These are phyloP conservation scores for Stegana nigrithorax DNA, from an alignment of 2,888 invertebrate species.

Conservation along the genomic window DNA sequence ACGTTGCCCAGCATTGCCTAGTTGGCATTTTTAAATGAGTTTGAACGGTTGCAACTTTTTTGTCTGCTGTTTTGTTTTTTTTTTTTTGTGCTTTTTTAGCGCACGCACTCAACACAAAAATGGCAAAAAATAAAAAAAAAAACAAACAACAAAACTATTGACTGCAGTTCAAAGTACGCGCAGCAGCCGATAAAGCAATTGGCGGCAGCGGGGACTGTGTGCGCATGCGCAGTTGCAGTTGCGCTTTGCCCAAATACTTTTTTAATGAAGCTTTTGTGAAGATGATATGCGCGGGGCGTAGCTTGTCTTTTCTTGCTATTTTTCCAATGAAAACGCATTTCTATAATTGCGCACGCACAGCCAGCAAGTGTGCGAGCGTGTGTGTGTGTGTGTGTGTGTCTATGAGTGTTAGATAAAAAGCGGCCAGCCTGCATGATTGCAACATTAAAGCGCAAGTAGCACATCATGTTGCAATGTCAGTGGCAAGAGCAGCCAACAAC, in stretches of 20 bases:
- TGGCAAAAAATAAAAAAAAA: neutral
- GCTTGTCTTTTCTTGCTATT: neutral
- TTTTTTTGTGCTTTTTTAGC: neutral
- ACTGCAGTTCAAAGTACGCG: too few relatives aligned
- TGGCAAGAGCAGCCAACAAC: conserved; percentile 32
- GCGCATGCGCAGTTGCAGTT: neutral
- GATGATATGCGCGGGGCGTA: conserved; percentile 29
- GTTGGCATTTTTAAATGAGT: conserved; percentile 23
- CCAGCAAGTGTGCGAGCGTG: too few relatives aligned
- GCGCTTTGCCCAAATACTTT: conserved; percentile 55
- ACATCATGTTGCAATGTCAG: conserved; percentile 62
- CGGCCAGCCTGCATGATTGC: conserved; percentile 50
- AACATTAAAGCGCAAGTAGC: conserved; percentile 63
- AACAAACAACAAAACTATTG: neutral
- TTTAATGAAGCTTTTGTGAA: conserved; percentile 62
- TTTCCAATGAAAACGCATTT: conserved; percentile 53
- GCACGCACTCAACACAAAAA: too few relatives aligned
- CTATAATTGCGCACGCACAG: conserved; percentile 58
- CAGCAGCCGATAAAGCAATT: too few relatives aligned
- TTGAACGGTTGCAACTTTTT: conserved; percentile 4
- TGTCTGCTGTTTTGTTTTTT: neutral
- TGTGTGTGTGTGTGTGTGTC: too few relatives aligned
- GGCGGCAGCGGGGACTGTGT: too few relatives aligned
- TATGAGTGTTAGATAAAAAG: too few relatives aligned
- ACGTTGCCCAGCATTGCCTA: too few relatives aligned